These are phyloP conservation scores for Isichthys henryi DNA, from an alignment of 2,113 vertebrate genomes.

Conservation along the genomic window DNA sequence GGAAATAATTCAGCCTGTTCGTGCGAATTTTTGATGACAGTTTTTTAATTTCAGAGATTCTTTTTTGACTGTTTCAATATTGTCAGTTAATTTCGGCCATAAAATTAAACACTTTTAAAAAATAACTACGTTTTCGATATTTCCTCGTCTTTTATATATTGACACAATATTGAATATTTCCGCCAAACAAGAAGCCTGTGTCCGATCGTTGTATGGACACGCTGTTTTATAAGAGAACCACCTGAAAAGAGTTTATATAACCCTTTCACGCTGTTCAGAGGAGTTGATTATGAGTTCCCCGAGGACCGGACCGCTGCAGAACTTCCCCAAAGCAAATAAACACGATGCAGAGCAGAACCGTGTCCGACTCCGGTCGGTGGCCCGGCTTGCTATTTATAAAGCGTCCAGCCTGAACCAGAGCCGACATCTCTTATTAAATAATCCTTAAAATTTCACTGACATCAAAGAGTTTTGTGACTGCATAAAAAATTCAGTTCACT, in stretches of 20 bases:
- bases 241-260: background rate
- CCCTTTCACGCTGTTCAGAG: conserved; percentile 17
- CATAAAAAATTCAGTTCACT: background rate
- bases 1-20: conserved; percentile 1
- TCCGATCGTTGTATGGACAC: background rate
- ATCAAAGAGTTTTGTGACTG: background rate
- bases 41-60: background rate
- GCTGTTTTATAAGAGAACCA: background rate
- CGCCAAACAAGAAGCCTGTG: background rate
- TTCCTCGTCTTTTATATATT: background rate
- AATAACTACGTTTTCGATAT: background rate
- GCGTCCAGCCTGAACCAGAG: background rate
- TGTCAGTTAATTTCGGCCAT: background rate
- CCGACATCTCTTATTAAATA: background rate
- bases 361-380: background rate
- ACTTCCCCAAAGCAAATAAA: conserved; percentile 15
- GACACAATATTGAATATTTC: background rate
- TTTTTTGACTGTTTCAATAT: background rate
- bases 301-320: conserved; percentile 1
- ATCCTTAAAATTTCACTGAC: background rate
- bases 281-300: conserved; percentile 26
- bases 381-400: background rate
- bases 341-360: background rate
- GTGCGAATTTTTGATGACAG: background rate
- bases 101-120: background rate